These are phyloP conservation scores for Cercocebus atys DNA, from an alignment of 2,113 vertebrate genomes.

Conservation along the genomic window DNA sequence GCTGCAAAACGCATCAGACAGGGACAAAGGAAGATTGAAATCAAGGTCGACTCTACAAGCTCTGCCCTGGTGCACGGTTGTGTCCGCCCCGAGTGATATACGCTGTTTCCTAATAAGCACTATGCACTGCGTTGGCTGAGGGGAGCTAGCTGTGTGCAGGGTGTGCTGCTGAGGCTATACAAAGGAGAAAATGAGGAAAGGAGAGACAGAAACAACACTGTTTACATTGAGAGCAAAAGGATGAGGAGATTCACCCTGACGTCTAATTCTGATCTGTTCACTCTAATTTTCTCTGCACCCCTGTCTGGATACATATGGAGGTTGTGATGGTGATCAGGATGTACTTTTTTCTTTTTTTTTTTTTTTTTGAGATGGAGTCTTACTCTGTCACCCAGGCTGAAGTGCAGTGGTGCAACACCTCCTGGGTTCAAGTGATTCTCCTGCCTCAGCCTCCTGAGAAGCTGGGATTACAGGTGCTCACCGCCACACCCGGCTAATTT, in stretches of 20 bases:
- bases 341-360: no score
- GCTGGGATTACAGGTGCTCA: no score
- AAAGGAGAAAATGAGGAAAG: neutral
- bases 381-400: no score
- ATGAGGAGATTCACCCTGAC: no score
- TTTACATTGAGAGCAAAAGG: fast-evolving
- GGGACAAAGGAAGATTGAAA: neutral
- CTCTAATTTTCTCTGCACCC: neutral
- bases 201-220: no score
- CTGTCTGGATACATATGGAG: fast-evolving
- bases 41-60: neutral
- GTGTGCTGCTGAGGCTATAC: neutral
- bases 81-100: neutral
- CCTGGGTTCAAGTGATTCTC: no score
- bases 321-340: no score
- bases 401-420: no score
- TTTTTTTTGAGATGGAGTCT: no score
- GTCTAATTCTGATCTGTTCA: neutral
- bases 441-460: no score
- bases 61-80: fast-evolving
- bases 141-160: neutral
- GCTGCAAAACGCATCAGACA: neutral
- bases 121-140: neutral
- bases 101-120: neutral
- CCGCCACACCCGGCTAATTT: no score